Evolutionary conservation across 2,888 invertebrate species (phyloP).

Genomic region (Lithophane leautieri): DNA sequence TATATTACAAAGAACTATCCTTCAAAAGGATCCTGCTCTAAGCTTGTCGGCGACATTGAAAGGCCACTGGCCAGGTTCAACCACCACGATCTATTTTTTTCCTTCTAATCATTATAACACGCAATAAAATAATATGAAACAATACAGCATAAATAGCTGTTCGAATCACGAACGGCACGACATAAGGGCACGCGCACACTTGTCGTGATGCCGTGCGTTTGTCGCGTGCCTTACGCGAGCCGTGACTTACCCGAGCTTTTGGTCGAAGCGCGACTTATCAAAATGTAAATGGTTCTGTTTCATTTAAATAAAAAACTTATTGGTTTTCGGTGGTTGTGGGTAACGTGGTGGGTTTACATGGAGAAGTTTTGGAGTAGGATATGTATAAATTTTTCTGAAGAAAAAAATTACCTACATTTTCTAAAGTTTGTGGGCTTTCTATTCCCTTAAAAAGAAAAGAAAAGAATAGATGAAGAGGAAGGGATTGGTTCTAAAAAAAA

Average conservation of each 20-base stretch:
- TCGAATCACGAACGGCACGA: conserved; percentile 80
- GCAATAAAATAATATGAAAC: conserved; percentile 64
- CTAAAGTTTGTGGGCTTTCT: neutral
- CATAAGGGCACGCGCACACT: conserved; percentile 78
- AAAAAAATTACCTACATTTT: neutral
- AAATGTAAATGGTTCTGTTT: conserved; percentile 69
- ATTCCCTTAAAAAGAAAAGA: too few species aligned
- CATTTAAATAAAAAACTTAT: conserved; percentile 72
- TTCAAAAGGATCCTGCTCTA: neutral
- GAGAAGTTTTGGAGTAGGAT: conserved; percentile 11
- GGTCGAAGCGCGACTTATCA: conserved; percentile 59
- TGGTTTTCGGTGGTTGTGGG: conserved; percentile 61
- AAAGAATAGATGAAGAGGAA: neutral
- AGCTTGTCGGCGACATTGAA: conserved; percentile 29
- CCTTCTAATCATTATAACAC: conserved; percentile 55
- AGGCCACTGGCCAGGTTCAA: conserved; percentile 25
- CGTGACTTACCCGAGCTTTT: conserved; percentile 61
- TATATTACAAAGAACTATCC: neutral
- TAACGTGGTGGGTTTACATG: conserved; percentile 59
- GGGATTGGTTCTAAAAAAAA: neutral
- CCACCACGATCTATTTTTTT: conserved; percentile 48
- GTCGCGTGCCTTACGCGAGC: conserved; percentile 80
- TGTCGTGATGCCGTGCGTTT: conserved; percentile 77
- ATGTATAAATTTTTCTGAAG: too few species aligned
- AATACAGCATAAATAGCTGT: conserved; percentile 67